Evolutionary conservation across 2,113 vertebrate species (phyloP), one percentile per base, ranked within the genome.

Genomic region (Channa maculata): DNA sequence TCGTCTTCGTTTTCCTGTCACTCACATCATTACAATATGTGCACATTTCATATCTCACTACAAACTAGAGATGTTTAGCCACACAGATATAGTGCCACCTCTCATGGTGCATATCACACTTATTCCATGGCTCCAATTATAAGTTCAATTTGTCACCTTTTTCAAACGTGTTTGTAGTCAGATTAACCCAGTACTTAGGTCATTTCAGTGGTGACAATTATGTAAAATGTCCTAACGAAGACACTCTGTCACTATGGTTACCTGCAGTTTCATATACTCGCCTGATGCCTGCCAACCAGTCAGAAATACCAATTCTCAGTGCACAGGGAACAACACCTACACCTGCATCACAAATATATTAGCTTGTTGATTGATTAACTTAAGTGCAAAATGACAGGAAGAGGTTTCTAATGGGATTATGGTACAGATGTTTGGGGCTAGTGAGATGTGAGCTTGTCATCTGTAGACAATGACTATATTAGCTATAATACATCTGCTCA

Each of bases 401-500:
- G 43, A 46, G 15, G 45, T 55, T 57, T 49, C 41, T 8, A 6
- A 34, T 15, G 41, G 57, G 50, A 48, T 15, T 45, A 8, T 12
- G 36, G 24, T 57, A 13, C 54, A 57, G n/a, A 38, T 54, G 41
- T 65, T 43, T 6, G 24, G 37, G 38, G 71, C 63, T 54, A 24
- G 24, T 37, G 11, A 65, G 58, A 46, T 50, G 49, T 8, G 8
- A 4, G 9, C 15, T 37, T 33, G 44, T 10, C 79, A 81, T 74
- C 71, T 79, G 58, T 71, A 86, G 81, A 87, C 71, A 79, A 50
- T 73, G 50, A 39, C 9, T 43, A 34, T 57, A 74, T 77, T 70
- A 71, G 80, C 75, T 24, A 24, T 24, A 24, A 79, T 75, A 48
- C 73, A 73, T 77, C 59, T 78, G 65, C 69, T 48, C 11, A 0